phyloP scores from a whole-genome alignment of 2,888 invertebrate species.

The Dynastes maya region DNA sequence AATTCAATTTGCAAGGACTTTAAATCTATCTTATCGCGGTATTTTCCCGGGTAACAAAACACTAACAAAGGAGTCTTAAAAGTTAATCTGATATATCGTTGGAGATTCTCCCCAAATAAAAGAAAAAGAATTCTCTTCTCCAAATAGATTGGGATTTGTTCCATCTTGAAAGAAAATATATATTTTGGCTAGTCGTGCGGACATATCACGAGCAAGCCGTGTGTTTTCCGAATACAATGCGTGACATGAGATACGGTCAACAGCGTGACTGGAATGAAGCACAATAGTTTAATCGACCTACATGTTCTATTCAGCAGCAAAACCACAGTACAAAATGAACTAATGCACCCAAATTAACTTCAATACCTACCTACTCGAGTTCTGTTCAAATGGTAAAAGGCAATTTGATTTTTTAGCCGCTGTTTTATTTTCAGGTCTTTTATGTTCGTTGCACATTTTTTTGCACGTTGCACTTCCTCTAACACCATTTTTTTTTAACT shows the following conservation, averaged over 20 bases:
- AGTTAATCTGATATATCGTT: neutral
- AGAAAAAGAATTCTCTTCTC: slow-evolving; percentile 24
- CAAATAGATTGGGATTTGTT: slow-evolving; percentile 27
- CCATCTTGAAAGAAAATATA: slow-evolving; percentile 42
- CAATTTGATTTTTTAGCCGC: slow-evolving; percentile 60
- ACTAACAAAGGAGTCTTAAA: too few relatives aligned
- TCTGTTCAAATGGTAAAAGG: slow-evolving; percentile 59
- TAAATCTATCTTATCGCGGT: too few relatives aligned
- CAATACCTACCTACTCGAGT: slow-evolving; percentile 59
- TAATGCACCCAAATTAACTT: slow-evolving; percentile 66
- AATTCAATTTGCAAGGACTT: too few relatives aligned
- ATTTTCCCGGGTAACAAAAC: too few relatives aligned
- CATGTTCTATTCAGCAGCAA: slow-evolving; percentile 62
- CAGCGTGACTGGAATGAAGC: slow-evolving; percentile 67
- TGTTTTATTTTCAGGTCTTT: slow-evolving; percentile 35
- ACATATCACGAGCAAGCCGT: slow-evolving; percentile 65
- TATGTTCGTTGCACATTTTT: slow-evolving; percentile 9
- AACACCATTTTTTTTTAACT: slow-evolving; percentile 3
- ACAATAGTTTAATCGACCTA: slow-evolving; percentile 65
- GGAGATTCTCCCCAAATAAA: neutral
- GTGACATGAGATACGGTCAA: slow-evolving; percentile 66
- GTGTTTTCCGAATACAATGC: slow-evolving; percentile 67
- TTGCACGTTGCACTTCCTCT: slow-evolving; percentile 7
- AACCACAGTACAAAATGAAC: slow-evolving; percentile 66
- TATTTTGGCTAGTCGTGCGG: slow-evolving; percentile 58